Base-by-base conservation (phyloP, 2,113 vertebrate genomes). In the Myotis brandtii region DNA sequence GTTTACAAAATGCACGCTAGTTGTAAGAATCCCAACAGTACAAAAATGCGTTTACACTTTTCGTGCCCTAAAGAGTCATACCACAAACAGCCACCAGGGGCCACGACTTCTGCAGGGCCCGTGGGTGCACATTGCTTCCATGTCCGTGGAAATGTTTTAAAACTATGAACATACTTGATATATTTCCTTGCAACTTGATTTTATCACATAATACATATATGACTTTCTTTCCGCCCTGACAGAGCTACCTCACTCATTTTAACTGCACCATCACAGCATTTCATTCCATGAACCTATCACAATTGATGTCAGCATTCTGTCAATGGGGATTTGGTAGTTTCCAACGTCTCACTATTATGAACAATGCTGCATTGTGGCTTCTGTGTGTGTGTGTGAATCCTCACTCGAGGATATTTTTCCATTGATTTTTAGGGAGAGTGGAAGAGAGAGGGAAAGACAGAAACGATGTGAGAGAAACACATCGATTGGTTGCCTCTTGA, bases 101-200 rank as follows among this genome's bases (percentile, higher is more conserved):
- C 9, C 46, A 2, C 0, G 0, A 5, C 10, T 0, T 50, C 13
- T 25, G 37, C 34, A 56, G 46, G 11, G 6, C 32, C 6, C 2
- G 3, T 4, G 56, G 25, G 18, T 16, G 13, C 34, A 43, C 6
- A 3, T 43, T 52, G 82, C 27, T 59, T 34, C 46, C 2, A 0
- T 27, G 27, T 14, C 6, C 12, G 0, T 23, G 13, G 77, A 88
- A 84, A 50, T 54, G 6, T 69, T 43, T 91, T 69, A 72, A 37
- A 43, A 52, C 54, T 43, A 25, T 11, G 10, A n/a, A 67, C 4
- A 3, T 30, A 9, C 23, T 62, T 88, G 20, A 27, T 6, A 5
- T 20, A 21, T 17, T 6, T 12, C 20, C 25, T 32, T 32, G n/a
- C 37, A 70, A 9, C 32, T 23, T 52, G 27, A 10, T 76, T n/a